phyloP scores from a whole-genome alignment of 2,797 vertebrate species.

The Cuculus canorus region DNA sequence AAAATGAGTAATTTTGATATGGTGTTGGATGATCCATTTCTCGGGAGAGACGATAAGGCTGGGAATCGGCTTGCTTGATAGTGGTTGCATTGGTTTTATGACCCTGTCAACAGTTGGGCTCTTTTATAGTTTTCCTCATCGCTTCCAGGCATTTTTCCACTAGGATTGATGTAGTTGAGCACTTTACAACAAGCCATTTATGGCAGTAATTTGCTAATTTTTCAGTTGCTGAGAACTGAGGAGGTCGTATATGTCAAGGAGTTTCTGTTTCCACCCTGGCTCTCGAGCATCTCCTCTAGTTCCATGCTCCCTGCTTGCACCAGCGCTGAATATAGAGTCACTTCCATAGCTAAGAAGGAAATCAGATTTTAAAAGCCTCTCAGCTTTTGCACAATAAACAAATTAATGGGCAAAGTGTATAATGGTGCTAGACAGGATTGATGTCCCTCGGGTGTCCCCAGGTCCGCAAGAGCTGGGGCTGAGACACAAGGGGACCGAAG shows the following conservation, averaged over 20 bases:
- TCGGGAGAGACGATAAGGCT: not conserved
- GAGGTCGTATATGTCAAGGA: not conserved
- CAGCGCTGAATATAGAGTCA: not conserved
- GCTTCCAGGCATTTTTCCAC: conserved; percentile 18
- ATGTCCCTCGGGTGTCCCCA: not conserved
- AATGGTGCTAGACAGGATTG: not conserved
- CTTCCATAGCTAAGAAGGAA: not conserved
- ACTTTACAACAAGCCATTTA: not conserved
- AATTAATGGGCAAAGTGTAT: not conserved
- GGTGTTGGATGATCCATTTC: not conserved
- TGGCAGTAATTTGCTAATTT: not conserved
- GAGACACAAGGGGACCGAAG: rapidly evolving
- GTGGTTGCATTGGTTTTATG: conserved; percentile 8
- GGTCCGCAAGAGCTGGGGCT: rapidly evolving
- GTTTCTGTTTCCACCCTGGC: not conserved
- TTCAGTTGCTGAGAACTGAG: not conserved
- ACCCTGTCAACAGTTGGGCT: not conserved
- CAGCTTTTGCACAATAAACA: not conserved
- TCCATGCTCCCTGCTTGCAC: not conserved
- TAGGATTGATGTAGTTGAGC: not conserved
- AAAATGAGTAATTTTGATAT: not conserved
- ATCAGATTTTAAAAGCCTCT: not conserved
- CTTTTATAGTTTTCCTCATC: not conserved
- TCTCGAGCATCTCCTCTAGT: not conserved
- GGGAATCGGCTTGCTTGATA: not conserved